Base-by-base conservation (phyloP, 2,888 invertebrate species). In the Orthonychiurus folsomi region DNA sequence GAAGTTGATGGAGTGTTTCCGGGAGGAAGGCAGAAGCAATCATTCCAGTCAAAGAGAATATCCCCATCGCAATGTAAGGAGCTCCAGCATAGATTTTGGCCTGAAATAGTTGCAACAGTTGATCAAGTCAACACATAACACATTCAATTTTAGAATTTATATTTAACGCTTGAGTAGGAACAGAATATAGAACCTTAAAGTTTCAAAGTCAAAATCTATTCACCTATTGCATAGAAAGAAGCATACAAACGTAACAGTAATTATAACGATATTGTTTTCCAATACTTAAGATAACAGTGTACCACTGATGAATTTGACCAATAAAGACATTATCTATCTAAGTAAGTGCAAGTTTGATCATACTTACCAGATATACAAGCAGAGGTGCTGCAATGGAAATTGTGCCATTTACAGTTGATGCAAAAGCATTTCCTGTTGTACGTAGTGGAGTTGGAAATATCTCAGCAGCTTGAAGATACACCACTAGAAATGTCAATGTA, bases 371-470 rank as follows among this genome's bases (percentile, higher is more conserved):
- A 74, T 81, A 82, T 24, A 85, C 81, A 65, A 85, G 78, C 72
- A 83, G 84, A 0, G 85, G 84, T 0, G 82, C 81, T 55, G 82
- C 69, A n/a, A 83, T 79, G 21, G 81, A 80, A 55, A 83, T 77
- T 24, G 78, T 78, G 73, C 82, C 82, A 5, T 81, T 81, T 54
- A 82, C 73, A 47, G 84, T 79, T 60, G 80, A 80, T 28, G 84
- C 82, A 62, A 85, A 74, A 0, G 85, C 81, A 69, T 83, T 80
- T 59, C 85, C 86, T 5, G 84, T 82, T 73, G 85, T 84, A 24
- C 86, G 78, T 37, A 85, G 77, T 69, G 83, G 83, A 0, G 86
- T 86, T 18, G 86, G 86, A 75, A 84, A 85, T 23, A 84, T 78
- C 76, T 86, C 86, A 24, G 64, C 64, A 3, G 60, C 67, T 66